Evolutionary conservation across 2,797 vertebrate species (phyloP), one percentile per base, ranked within the genome.

Genomic region (Myripristis jacobus): DNA sequence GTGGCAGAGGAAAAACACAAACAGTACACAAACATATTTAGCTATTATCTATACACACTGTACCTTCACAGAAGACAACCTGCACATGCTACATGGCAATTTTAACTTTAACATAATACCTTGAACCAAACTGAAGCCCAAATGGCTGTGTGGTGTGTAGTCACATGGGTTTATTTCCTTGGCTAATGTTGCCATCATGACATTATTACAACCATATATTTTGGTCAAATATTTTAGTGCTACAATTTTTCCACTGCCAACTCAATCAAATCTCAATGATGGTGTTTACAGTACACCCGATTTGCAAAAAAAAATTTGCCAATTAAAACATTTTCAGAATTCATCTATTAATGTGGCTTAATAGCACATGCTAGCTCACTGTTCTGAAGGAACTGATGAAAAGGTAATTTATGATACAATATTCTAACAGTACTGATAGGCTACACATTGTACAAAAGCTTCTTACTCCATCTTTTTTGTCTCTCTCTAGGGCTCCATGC

Each of bases 401-500:
- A 22, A 51, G 38, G 38, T 41, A 16, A 18, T 12, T 13, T 21
- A 41, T 2, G 10, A 36, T 38, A 7, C 25, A 24, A n/a, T 24
- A 22, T 19, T 19, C 3, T 36, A 7, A 34, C 5, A 24, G 16
- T 12, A n/a, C n/a, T n/a, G n/a, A n/a, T n/a, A n/a, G n/a, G n/a
- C n/a, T n/a, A 50, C 24, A 51, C 12, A 51, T 11, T 10, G 21
- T 4, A 43, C 11, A 15, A 11, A 34, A n/a, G 19, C 8, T 29
- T 71, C 96, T 84, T 94, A 99, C 98, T 92, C 98, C 98, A 54
- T 99, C 98, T 84, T 98, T 99, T 90, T 98, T 99, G 91, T 99
- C 98, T 85, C 98, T 94, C 90, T 99, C 97, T 64, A 99, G 89
- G 6, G 98, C 98, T 64, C 98, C 98, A 11, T 95, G 96, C 88